These are phyloP conservation scores for Orgyia antiqua DNA, from an alignment of 2,888 invertebrate genomes.

Conservation along the genomic window DNA sequence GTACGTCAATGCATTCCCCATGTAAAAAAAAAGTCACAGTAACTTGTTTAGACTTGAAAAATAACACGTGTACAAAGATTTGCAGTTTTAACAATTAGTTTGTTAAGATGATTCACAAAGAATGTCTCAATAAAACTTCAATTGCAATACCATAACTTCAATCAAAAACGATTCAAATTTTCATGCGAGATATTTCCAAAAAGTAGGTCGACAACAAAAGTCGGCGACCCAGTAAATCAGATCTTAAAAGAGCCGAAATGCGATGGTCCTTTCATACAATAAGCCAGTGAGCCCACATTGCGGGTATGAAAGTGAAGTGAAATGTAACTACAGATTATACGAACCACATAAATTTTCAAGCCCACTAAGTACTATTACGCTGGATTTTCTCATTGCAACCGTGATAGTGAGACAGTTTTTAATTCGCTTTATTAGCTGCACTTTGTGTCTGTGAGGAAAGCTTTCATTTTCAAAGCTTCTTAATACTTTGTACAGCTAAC, in stretches of 20 bases:
- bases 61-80: too few species aligned
- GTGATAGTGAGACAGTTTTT: too few species aligned
- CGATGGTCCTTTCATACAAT: slow-evolving; percentile 33
- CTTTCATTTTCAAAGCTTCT: too few species aligned
- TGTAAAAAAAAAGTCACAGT: too few species aligned
- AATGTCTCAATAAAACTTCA: slow-evolving; percentile 1
- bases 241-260: slow-evolving; percentile 33
- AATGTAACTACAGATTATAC: slow-evolving; percentile 43
- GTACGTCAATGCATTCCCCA: too few species aligned
- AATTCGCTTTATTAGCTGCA: too few species aligned
- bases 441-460: too few species aligned
- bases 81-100: too few species aligned
- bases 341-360: slow-evolving; percentile 42
- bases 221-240: slow-evolving; percentile 34
- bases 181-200: slow-evolving; percentile 20
- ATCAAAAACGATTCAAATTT: slow-evolving; percentile 13
- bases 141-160: slow-evolving; percentile 14
- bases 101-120: background rate
- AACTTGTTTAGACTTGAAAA: too few species aligned
- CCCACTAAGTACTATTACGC: slow-evolving; percentile 29
- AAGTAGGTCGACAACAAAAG: slow-evolving; percentile 42
- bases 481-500: too few species aligned
- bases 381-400: slow-evolving; percentile 16
- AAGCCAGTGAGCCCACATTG: slow-evolving; percentile 35
- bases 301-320: slow-evolving; percentile 32